Base-by-base conservation (phyloP, 2,797 vertebrate species). In the Alfaro cultratus region DNA sequence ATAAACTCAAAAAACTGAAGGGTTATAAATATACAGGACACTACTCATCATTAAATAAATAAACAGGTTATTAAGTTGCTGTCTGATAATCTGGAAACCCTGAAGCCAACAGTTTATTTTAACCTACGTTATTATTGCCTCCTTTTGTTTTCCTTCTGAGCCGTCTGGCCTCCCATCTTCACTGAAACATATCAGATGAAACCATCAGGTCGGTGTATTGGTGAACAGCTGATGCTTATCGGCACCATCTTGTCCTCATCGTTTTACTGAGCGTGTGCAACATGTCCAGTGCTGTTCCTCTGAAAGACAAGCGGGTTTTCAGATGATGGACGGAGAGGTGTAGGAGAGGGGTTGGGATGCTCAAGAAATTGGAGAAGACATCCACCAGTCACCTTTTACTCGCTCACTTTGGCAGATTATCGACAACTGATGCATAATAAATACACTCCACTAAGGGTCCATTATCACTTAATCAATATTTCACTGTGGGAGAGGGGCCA, bases 381-480 rank as follows among this genome's bases (percentile, higher is more conserved):
- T 94, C 93, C 94, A 95, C 88, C 94, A 95, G 94, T 95, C 96
- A 96, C 95, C 95, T 95, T 96, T 96, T 94, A 95, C 95, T 96
- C 94, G 91, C 95, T 94, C 93, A 92, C 94, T 94, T 94, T 95
- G 94, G 89, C 93, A 88, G 94, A 95, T 96, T 96, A 96, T 96
- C 86, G 95, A 96, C 95, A 95, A 93, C 94, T 96, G 95, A 96
- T 96, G 96, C 96, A 96, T 96, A 96, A 96, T 96, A 96, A 96
- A 96, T 96, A 96, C 96, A 95, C 96, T 96, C 95, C 95, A 96
- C 95, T 96, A 94, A 96, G 94, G 96, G 95, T 96, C 96, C 96
- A 96, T 96, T 96, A 96, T 96, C 95, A 93, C 94, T 92, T 94
- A 95, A 96, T 96, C 95, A 95, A 96, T 96, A 96, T 91, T 93